Evolutionary conservation across 2,888 invertebrate genomes (phyloP), one percentile per base, ranked within the genome.

Genomic region (Eremobia ochroleuca): DNA sequence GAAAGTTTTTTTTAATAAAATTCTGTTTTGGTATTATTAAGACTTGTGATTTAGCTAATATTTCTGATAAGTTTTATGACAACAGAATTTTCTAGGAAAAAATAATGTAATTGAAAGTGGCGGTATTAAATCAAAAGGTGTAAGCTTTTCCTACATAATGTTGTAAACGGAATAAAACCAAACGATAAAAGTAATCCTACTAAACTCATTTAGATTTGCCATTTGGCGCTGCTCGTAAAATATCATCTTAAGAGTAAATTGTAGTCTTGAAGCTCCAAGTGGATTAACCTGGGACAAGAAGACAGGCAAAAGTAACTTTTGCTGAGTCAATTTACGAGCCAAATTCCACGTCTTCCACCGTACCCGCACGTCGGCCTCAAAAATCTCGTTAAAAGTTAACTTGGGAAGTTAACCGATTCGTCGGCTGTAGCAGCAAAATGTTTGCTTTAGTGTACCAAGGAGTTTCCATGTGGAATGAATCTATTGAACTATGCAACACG

Each of bases 341-440:
- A 87, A 91, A 92, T 91, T 92, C 91, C 89, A 85, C 87, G 89
- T 86, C 88, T 88, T 86, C 83, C 85, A 46, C 75, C 82, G 72
- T 82, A 78, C 88, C 91, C 92, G 90, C 90, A 89, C 90, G 90
- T 83, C 87, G 81, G 86, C 92, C 92, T 92, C 93, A 94, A 94
- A 94, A 95, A 94, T 92, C 94, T 95, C 93, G 93, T 95, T 95
- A 94, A 93, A 95, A 94, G 92, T 94, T 94, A 90, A 87, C 80
- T 79, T 28, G 67, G 79, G 77, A 90, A 91, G 90, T 91, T 92
- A 90, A 88, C 87, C 83, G 70, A 90, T 91, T 85, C 87, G 82
- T 83, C 82, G 85, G 79, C 67, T 88, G 84, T 82, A 65, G 79
- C 80, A 81, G 70, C 67, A 76, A 85, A 82, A 85, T 86, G 85